phyloP scores from a whole-genome alignment of 2,113 vertebrate species.

The Campylorhamphus procurvoides region DNA sequence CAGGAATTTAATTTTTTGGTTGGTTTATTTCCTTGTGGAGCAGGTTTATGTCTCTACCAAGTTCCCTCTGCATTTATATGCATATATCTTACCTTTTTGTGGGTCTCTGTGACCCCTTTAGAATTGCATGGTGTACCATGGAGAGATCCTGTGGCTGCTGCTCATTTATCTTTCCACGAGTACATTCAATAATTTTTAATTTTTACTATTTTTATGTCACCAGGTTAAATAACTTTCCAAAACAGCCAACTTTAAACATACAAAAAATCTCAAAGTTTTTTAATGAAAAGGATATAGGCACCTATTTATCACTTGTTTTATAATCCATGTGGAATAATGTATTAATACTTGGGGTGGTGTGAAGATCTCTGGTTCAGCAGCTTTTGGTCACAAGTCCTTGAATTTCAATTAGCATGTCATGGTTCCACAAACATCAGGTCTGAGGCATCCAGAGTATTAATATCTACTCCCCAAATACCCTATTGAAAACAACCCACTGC shows the following conservation, averaged over 20 bases:
- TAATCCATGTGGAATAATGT: neutral
- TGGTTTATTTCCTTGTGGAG: accelerated
- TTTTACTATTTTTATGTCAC: neutral
- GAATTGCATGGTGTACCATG: neutral
- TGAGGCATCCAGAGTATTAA: constrained; percentile 2
- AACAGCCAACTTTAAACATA: neutral
- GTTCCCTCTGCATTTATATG: neutral
- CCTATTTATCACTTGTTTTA: neutral
- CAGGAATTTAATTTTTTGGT: neutral
- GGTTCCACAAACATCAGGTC: neutral
- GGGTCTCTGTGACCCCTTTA: neutral
- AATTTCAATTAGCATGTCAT: neutral
- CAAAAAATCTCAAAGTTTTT: neutral
- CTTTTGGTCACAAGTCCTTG: constrained; percentile 12
- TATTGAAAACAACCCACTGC: neutral
- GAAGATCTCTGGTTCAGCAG: constrained; percentile 13
- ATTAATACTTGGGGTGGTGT: neutral
- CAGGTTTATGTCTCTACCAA: neutral
- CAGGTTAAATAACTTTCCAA: neutral
- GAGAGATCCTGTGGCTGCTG: neutral
- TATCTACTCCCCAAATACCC: neutral
- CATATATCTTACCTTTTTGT: neutral
- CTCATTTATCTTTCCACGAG: neutral
- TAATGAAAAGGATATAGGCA: neutral
- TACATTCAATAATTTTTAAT: neutral